Evolutionary conservation across 2,888 invertebrate species (phyloP).

Genomic region (Phoenoteleia sp.): DNA sequence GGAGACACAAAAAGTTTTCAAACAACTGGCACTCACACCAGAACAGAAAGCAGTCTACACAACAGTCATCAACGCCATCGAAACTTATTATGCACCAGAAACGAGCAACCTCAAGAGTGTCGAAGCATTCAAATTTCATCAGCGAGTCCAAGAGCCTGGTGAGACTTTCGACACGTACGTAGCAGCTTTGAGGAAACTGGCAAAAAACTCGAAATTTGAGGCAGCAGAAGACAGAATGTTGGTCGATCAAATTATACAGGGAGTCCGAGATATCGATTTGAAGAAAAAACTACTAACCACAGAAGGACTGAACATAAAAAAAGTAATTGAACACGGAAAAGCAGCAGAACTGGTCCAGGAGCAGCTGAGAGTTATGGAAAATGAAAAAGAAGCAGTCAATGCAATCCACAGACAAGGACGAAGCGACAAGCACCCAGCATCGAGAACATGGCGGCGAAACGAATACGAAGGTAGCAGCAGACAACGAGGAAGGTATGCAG

Average conservation of each 20-base stretch:
- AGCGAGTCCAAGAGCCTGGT: slow-evolving; percentile 9
- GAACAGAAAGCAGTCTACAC: not conserved
- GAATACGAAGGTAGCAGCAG: too few species aligned
- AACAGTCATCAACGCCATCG: not conserved
- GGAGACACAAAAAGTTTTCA: not conserved
- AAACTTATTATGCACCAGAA: not conserved
- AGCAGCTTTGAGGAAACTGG: slow-evolving; percentile 72
- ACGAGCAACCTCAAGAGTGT: slow-evolving; percentile 21
- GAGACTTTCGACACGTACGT: slow-evolving; percentile 72
- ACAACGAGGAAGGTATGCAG: too few species aligned
- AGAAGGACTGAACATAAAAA: slow-evolving; percentile 55
- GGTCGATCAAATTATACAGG: slow-evolving; percentile 72
- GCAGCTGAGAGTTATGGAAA: slow-evolving; percentile 54
- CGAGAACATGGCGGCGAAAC: too few species aligned
- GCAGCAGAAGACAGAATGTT: slow-evolving; percentile 72
- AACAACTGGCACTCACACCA: not conserved
- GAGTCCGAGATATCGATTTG: slow-evolving; percentile 64
- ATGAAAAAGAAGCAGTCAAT: not conserved
- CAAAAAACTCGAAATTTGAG: slow-evolving; percentile 71
- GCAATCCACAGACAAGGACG: not conserved
- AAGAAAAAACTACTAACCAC: slow-evolving; percentile 73
- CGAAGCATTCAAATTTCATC: slow-evolving; percentile 20
- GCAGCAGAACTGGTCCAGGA: slow-evolving; percentile 67
- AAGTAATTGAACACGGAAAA: slow-evolving; percentile 61
- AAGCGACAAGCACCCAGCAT: too few species aligned